Evolutionary conservation across 2,797 vertebrate genomes (phyloP), one percentile per base, ranked within the genome.

Genomic region (Coranthus polyacanthus): DNA sequence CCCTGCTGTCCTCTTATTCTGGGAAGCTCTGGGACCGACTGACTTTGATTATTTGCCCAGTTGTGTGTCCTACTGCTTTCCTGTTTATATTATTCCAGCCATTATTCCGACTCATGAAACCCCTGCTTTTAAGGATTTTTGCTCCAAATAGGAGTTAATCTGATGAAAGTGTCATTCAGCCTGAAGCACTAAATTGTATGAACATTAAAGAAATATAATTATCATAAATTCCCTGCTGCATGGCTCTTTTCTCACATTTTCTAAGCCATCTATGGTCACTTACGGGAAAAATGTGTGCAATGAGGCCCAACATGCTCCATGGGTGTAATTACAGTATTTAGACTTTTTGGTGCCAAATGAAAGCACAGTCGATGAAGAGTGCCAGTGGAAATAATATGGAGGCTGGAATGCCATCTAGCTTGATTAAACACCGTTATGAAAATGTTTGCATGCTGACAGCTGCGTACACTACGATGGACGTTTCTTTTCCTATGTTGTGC

Each of bases 61-160:
- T 44, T 59, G 24, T 60, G 12, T 13, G 8, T 52, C 22, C 12
- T 66, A 36, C 41, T 22, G 38, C 12, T 26, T 51, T 59, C 47
- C 37, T 57, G 68, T 72, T 55, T 29, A 67, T 72, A 18, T 39
- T 41, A 20, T 50, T 63, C 70, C 68, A 53, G 65, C 24, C 24
- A 26, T 26, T 26, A 26, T 26, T 26, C 24, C 6, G 24, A 6
- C 52, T 67, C 16, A 26, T 16, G 15, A 57, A 16, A 61, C 34
- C 51, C 21, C 6, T 20, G n/a, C n/a, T n/a, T n/a, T n/a, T n/a
- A n/a, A n/a, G n/a, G n/a, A n/a, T 24, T 61, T 72, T 50, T 62
- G 53, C 60, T 59, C 44, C 68, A 50, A 78, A 66, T 26, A 65
- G n/a, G 29, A 62, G n/a, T n/a, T n/a, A 18, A 53, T 72, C 42